These are phyloP conservation scores for Idaea straminata DNA, from an alignment of 2,888 invertebrate species.

Conservation along the genomic window DNA sequence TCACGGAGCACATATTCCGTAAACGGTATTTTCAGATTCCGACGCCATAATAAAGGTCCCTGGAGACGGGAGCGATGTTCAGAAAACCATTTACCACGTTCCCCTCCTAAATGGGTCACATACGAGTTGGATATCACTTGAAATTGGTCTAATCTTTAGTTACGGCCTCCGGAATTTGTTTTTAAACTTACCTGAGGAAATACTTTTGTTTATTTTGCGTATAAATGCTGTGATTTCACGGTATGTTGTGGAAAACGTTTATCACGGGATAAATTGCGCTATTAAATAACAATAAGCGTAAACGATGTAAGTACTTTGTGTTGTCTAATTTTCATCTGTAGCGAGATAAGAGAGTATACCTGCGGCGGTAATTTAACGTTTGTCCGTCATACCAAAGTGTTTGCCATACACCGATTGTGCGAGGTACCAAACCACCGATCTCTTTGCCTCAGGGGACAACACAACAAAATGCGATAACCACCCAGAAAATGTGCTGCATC, in stretches of 20 bases:
- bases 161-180: conserved; percentile 53
- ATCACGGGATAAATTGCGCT: conserved; percentile 1
- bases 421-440: conserved; percentile 15
- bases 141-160: conserved; percentile 66
- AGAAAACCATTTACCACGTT: conserved; percentile 57
- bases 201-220: conserved; percentile 20
- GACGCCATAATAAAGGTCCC: conserved; percentile 38
- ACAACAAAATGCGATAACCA: conserved; percentile 29
- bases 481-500: conserved; percentile 24
- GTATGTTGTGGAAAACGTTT: conserved; percentile 8
- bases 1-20: conserved; percentile 24
- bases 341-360: not conserved
- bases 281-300: not conserved
- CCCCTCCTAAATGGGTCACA: conserved; percentile 52
- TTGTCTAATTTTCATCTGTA: not conserved
- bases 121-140: conserved; percentile 50
- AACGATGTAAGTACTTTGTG: not conserved
- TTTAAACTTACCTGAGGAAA: conserved; percentile 34
- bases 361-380: not conserved
- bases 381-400: conserved; percentile 3
- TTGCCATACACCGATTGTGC: conserved; percentile 13
- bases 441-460: conserved; percentile 21
- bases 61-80: conserved; percentile 47
- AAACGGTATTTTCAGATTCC: conserved; percentile 34
- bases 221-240: not conserved